These are phyloP conservation scores for Cavia aperea DNA, from an alignment of 2,113 vertebrate genomes.

Conservation along the genomic window DNA sequence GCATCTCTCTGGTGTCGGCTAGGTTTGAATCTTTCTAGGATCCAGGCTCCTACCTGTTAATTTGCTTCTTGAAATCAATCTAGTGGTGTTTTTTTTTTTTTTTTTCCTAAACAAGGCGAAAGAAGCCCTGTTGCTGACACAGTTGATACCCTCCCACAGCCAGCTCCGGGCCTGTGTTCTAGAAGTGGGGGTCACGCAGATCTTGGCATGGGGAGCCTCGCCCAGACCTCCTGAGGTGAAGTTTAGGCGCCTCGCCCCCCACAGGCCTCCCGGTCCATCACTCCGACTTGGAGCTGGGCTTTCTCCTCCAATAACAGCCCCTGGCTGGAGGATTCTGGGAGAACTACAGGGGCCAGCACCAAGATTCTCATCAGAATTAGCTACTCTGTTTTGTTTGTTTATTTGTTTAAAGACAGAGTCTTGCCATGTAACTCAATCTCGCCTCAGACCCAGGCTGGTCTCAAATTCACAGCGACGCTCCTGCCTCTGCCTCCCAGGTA, in stretches of 20 bases:
- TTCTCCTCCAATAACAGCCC: background rate
- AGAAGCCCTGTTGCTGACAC: background rate
- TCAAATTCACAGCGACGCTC: background rate
- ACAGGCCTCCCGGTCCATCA: rapidly evolving
- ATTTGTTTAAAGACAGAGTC: background rate
- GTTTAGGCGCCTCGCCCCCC: background rate
- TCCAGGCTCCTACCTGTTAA: conserved; percentile 45
- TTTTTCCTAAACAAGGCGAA: background rate
- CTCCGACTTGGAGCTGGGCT: background rate
- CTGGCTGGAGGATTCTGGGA: background rate
- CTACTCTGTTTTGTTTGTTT: background rate
- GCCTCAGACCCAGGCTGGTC: background rate
- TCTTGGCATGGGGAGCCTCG: background rate
- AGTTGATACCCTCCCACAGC: background rate
- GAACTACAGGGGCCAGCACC: background rate
- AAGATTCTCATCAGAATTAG: background rate
- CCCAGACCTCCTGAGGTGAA: background rate
- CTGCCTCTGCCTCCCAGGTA: background rate
- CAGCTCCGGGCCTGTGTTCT: background rate
- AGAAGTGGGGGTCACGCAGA: background rate
- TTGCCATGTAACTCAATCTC: background rate
- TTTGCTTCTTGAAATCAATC: conserved; percentile 52
- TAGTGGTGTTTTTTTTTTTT: background rate
- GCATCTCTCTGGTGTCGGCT: conserved; percentile 26
- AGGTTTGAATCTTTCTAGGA: conserved; percentile 46